Evolutionary conservation across 2,113 vertebrate species (phyloP), one percentile per base, ranked within the genome.

Genomic region (Myiozetetes cayanensis): DNA sequence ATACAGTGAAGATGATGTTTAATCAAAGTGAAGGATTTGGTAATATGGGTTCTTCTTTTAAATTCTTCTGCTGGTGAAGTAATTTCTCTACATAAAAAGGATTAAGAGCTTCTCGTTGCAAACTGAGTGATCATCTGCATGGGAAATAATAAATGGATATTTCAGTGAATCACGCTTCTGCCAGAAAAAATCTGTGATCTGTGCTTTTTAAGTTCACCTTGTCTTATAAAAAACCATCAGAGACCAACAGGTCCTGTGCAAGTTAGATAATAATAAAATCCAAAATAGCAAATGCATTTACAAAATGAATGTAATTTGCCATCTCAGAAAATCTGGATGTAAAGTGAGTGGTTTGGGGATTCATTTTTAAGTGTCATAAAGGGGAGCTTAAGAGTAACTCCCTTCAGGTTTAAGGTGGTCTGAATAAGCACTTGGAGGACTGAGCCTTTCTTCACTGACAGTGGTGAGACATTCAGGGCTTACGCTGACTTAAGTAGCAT

Each of bases 1-100:
- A 80, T 93, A 99, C 98, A 0, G 97, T 99, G 92, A 98, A 97
- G 83, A 98, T 98, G 96, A 95, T 94, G 23, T 99, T 99, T 96
- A 98, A 99, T 86, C 98, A 98, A 87, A 98, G 96, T 61, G 98
- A 99, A 95, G 99, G 99, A 96, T 98, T 99, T 53, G 99, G 99
- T 99, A 98, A 98, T 96, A 92, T 15, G 22, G 15, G 3, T 53
- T 83, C 16, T 44, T 88, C 35, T 79, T 77, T 67, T 37, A 74
- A 66, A 30, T 33, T 72, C 6, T 62, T 68, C 22, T 13, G 2
- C 19, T 79, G 49, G 6, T 79, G 25, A 71, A 76, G 23, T 79
- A 0, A 28, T 86, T 92, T 89, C 21, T 53, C 14, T 39, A 9
- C 4, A 2, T 61, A 28, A 65, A 55, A 72, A 68, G 11, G 1